Evolutionary conservation across 1,140 invertebrate genomes (phyloP).

Genomic region (Drosophila insularis): DNA sequence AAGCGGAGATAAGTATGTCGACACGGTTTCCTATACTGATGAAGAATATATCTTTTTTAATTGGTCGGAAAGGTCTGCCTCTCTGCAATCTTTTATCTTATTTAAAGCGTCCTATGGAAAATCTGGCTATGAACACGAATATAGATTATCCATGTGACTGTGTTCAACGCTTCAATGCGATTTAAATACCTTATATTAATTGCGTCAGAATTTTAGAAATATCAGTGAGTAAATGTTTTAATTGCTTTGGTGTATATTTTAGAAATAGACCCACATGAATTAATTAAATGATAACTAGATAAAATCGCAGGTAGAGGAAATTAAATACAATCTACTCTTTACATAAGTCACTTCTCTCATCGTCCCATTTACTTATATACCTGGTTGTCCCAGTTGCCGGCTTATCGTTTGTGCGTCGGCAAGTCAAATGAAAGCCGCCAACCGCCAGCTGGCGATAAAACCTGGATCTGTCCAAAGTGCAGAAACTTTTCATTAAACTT

Average conservation of each 20-base stretch:
- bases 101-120: too few relatives aligned
- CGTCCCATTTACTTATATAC: conserved; percentile 29
- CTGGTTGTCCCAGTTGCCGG: conserved; percentile 31
- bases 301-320: conserved; percentile 57
- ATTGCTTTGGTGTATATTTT: neutral
- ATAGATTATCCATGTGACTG: neutral
- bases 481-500: conserved; percentile 45
- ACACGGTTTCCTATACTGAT: too few relatives aligned
- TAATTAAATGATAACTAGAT: conserved; percentile 67
- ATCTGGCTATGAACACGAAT: too few relatives aligned
- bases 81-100: too few relatives aligned
- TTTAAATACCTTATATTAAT: neutral
- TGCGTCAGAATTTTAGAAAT: conserved; percentile 10
- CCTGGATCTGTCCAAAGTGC: conserved; percentile 56
- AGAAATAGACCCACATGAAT: conserved; percentile 41
- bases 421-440: conserved; percentile 50
- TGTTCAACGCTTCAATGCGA: neutral
- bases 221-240: conserved; percentile 8
- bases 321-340: conserved; percentile 50
- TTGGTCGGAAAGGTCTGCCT: too few relatives aligned
- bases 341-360: neutral
- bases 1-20: too few relatives aligned
- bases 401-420: conserved; percentile 53
- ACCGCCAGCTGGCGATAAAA: neutral
- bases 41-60: too few relatives aligned